Base-by-base conservation (phyloP, 2,888 invertebrate species). In the Polylopha cassiicola region DNA sequence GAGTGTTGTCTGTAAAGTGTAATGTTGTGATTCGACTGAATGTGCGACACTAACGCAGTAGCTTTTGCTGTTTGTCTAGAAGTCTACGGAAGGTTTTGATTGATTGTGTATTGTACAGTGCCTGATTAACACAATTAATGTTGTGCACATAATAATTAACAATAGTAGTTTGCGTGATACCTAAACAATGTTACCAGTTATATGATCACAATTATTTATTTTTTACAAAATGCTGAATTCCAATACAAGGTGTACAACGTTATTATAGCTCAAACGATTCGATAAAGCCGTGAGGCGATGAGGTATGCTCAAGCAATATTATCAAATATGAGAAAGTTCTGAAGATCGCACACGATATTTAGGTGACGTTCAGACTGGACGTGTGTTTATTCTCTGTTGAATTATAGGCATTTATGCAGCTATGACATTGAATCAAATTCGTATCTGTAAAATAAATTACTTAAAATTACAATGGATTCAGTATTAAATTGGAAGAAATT, bases 401-500 rank as follows among this genome's bases (percentile, higher is more conserved):
- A 20, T 15, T 30, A 21, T 37, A 37, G 39, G 29, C 33, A 28
- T 39, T 39, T 34, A 39, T 18, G 34, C 34, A 15, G n/a, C n/a
- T 27, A 31, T 37, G 18, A 31, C 30, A 30, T 16, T 30, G 36
- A 42, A 31, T 37, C 42, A 37, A 42, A 31, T 22, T 30, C 42
- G 42, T 42, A 26, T 30, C 34, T 4, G 18, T 31, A 36, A 26
- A 36, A 31, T 37, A 27, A 22, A 37, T 16, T 13, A 28, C 17
- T 30, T 37, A 22, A 26, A 27, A 31, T 42, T 13, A 24, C 30
- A 37, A 42, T 37, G 21, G 22, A 33, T 70, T 71, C 78, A 80
- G 81, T 81, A 81, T 80, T 81, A 80, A 64, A 59, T 63, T 62
- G 64, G 57, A 61, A 63, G 53, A 64, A 61, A 57, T 61, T 58